Base-by-base conservation (phyloP, 2,113 vertebrate species). In the Microtus pennsylvanicus region DNA sequence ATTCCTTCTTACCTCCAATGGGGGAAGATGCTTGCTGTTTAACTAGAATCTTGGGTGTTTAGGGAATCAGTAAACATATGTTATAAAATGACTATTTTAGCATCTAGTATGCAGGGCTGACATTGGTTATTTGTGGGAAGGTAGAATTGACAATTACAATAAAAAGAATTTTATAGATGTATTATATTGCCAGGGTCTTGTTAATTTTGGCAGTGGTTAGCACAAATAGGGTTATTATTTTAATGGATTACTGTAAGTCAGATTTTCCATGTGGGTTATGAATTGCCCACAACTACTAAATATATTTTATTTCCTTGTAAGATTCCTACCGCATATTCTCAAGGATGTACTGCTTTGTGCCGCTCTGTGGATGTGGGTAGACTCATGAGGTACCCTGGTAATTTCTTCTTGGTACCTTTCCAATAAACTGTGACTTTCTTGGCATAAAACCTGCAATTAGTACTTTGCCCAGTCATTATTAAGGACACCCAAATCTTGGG, bases 131-230 rank as follows among this genome's bases (percentile, higher is more conserved):
- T 63, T 91, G 26, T 12, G 38, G 93, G 4, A 77, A 47, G 61
- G 77, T 70, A 63, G 91, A 89, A 78, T 9, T 50, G 80, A 86
- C 17, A 93, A 89, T 77, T 75, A 77, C 16, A 94, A 33, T 77
- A 65, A 89, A 91, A 83, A 33, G 11, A 91, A 89, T 82, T 82
- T 65, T 58, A 93, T 69, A 21, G 38, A 82, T 12, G 76, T 22
- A 87, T 67, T 90, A 47, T 91, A 87, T 90, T 87, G 61, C 12
- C 30, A 0, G 88, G 50, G 52, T 74, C 12, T 96, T 33, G 90
- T 80, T 95, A 69, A 93, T 94, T 96, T 96, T 90, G 89, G 45
- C 65, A 88, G 21, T 52, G 50, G 92, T 92, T 77, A 88, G 21
- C 33, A 70, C 61, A 58, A 24, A 85, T 42, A 55, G 24, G 14